Base-by-base conservation (phyloP, 2,113 vertebrate genomes). In the Onychorhynchus coronatus region DNA sequence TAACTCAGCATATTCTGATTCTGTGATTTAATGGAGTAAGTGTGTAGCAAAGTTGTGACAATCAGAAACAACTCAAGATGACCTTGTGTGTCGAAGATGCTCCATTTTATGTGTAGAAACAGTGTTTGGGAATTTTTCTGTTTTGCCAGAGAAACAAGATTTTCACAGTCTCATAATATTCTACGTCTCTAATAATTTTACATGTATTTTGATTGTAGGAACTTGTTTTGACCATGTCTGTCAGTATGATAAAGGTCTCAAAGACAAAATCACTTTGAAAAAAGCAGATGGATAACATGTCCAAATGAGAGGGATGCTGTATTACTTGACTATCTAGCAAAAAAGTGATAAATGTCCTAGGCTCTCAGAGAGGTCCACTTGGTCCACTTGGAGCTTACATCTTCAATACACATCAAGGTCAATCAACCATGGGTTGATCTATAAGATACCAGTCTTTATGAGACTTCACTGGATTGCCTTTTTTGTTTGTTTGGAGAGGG, bases 331-430 rank as follows among this genome's bases (percentile, higher is more conserved):
- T 75, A 56, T 35, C 49, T 21, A 41, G 63, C 39, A 37, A 73
- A 76, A 86, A 63, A 33, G 47, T 73, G 49, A 44, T 76, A 39
- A 68, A 68, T 56, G 9, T 83, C 41, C 37, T 39, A 15, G 67
- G 28, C 44, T 58, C 0, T 0, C 35, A 27, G 53, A 47, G 28
- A 72, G 16, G 12, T 88, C 82, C 33, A 14, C 5, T 4, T 55
- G 16, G 12, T 88, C 82, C 33, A 14, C 5, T 4, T 55, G 62
- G 31, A 88, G 44, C 44, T 93, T 41, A 39, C 6, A 19, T 52
- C 67, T 92, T 83, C 83, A 41, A 12, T 61, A 41, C 1, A 0
- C 31, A 61, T 37, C 72, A 42, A 86, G 41, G 35, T 68, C 62
- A 66, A 15, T 80, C 76, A 93, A 22, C 21, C 19, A 65, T 4